A percentile compares a stretch with the other conserved stretches of the same genome.
Evolutionary conservation across 1,140 invertebrate genomes (phyloP).

Genomic region (Lepidurus couesii): DNA sequence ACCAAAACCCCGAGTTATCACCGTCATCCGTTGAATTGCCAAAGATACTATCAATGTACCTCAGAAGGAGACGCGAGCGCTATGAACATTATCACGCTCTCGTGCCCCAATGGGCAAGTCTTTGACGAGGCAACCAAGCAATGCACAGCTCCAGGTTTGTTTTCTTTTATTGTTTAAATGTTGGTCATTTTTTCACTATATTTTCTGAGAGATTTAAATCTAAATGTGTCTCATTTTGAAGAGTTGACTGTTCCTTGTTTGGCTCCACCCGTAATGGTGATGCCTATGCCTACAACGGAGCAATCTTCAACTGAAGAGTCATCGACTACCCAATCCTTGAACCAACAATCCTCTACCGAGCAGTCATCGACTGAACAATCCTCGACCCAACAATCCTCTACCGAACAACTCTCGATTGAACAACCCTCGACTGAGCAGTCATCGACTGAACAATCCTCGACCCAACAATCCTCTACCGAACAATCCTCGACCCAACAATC

Average conservation of each 20-base stretch:
- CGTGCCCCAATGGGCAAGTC: conserved; percentile 66
- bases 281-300: neutral
- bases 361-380: neutral
- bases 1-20: conserved; percentile 35
- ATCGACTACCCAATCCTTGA: neutral
- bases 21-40: conserved; percentile 74
- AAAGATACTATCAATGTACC: conserved; percentile 76
- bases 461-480: neutral
- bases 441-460: neutral
- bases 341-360: neutral
- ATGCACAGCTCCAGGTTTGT: conserved; percentile 52
- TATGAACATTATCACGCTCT: conserved; percentile 63
- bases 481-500: no score
- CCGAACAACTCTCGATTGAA: neutral
- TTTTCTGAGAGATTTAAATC: neutral
- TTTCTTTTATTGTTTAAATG: neutral
- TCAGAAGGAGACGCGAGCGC: conserved; percentile 57
- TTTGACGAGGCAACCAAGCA: conserved; percentile 66
- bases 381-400: neutral
- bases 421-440: no score
- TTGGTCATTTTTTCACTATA: neutral
- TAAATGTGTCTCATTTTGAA: neutral
- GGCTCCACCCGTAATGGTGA: conserved; percentile 3
- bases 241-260: conserved; percentile 11
- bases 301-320: neutral